phyloP scores from a whole-genome alignment of 2,113 vertebrate genomes.

The Lates calcarifer region DNA sequence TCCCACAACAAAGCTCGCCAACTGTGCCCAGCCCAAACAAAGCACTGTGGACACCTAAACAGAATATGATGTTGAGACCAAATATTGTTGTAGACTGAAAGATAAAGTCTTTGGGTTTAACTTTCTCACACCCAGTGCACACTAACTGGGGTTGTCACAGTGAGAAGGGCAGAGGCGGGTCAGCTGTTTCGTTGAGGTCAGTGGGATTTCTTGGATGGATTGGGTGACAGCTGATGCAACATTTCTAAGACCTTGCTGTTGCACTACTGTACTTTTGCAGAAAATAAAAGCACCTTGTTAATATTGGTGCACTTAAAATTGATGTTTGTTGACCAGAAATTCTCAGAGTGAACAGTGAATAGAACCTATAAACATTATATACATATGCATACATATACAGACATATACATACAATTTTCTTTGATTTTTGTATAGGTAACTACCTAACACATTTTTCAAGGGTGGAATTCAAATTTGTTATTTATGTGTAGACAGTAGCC shows the following conservation, averaged over 20 bases:
- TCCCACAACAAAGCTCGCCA: neutral
- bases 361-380: no score
- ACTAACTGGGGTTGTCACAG: neutral
- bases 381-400: no score
- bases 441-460: neutral
- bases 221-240: conserved; percentile 63
- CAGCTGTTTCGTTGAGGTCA: conserved; percentile 41
- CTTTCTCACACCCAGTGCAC: conserved; percentile 19
- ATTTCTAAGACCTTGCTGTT: conserved; percentile 7
- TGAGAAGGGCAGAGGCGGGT: conserved; percentile 28
- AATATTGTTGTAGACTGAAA: neutral
- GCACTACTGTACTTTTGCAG: conserved; percentile 23
- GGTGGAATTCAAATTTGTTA: neutral
- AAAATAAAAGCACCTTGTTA: neutral
- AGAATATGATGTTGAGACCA: neutral
- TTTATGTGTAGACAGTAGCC: neutral
- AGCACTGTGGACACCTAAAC: neutral
- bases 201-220: conserved; percentile 14
- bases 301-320: neutral
- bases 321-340: no score
- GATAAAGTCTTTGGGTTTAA: neutral
- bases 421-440: neutral
- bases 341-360: no score
- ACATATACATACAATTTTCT: no score
- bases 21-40: conserved; percentile 31